phyloP scores from a whole-genome alignment of 2,113 vertebrate genomes.

The Ochotona curzoniae region DNA sequence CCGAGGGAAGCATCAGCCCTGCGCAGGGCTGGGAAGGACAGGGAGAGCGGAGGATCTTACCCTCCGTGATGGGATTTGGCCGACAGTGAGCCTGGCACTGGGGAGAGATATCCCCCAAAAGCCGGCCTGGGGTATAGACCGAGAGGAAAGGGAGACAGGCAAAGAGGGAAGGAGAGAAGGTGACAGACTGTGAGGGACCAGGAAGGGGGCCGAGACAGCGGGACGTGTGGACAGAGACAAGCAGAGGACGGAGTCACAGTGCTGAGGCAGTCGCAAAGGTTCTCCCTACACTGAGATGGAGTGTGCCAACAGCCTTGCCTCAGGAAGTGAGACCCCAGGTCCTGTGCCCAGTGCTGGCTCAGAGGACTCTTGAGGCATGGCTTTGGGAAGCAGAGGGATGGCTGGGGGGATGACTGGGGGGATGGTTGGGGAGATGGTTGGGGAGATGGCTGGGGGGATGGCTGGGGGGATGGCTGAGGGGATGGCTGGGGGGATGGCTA shows the following conservation, averaged over 20 bases:
- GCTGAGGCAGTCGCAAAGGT: background rate
- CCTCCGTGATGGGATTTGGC: background rate
- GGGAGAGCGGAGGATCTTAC: background rate
- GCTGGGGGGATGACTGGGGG: background rate
- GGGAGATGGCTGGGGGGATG: background rate
- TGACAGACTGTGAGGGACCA: background rate
- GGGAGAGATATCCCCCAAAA: background rate
- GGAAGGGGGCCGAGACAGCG: background rate
- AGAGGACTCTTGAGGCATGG: background rate
- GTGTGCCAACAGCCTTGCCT: too few species aligned
- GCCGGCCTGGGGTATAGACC: rapidly evolving
- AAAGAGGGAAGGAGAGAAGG: background rate
- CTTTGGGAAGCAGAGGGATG: background rate
- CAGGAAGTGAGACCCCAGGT: background rate
- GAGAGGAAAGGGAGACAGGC: background rate
- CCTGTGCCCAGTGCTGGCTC: background rate
- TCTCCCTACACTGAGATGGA: background rate
- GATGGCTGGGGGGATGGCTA: too few species aligned
- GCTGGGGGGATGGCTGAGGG: background rate
- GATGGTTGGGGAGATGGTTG: too few species aligned
- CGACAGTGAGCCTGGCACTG: background rate
- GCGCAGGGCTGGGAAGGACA: background rate
- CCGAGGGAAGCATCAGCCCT: conserved; percentile 29
- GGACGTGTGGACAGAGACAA: too few species aligned
- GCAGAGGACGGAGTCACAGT: background rate